Evolutionary conservation across 2,888 invertebrate genomes (phyloP), one percentile per base, ranked within the genome.

Genomic region (Ferrisia virgata): DNA sequence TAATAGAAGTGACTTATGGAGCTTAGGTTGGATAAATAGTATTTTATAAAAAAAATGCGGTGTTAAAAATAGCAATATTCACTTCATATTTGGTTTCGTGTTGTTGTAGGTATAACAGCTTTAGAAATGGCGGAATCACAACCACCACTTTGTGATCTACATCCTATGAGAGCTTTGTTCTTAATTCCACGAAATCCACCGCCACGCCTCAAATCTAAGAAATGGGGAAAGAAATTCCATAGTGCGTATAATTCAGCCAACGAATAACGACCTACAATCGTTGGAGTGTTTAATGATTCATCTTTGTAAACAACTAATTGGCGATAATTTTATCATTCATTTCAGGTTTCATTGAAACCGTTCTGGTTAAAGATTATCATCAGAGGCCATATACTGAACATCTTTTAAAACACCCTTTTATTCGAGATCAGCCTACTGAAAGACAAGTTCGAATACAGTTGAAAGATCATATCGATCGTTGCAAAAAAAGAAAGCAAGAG

Each of bases 81-180:
- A n/a, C n/a, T n/a, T n/a, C n/a, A n/a, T 69, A 31, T 47, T 47
- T 5, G n/a, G 47, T 47, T n/a, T 47, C 43, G n/a, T n/a, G n/a
- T 22, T 22, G 33, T 85, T 85, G 91, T 95, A 86, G 96, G 99
- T 88, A 99, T 99, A 88, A 99, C 99, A 85, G 97, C 99, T 82
- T 92, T 99, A 86, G 99, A 99, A 92, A 99, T 99, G 99, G 99
- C 99, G 85, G 99, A 99, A 91, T 97, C 97, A 88, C 98, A 98
- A 90, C 99, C 99, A 86, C 98, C 99, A 53, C 92, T 99, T 85
- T 99, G 99, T 91, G 99, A 99, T 91, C 93, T 99, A 89, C 99
- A 99, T 91, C 99, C 99, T 31, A 99, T 99, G 99, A 92, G 99
- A 88, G 99, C 99, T 86, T 92, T 99, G 87, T 99, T 99, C 90